These are phyloP conservation scores for Proctacanthus coquilletti DNA, from an alignment of 1,140 invertebrate species.

Conservation along the genomic window DNA sequence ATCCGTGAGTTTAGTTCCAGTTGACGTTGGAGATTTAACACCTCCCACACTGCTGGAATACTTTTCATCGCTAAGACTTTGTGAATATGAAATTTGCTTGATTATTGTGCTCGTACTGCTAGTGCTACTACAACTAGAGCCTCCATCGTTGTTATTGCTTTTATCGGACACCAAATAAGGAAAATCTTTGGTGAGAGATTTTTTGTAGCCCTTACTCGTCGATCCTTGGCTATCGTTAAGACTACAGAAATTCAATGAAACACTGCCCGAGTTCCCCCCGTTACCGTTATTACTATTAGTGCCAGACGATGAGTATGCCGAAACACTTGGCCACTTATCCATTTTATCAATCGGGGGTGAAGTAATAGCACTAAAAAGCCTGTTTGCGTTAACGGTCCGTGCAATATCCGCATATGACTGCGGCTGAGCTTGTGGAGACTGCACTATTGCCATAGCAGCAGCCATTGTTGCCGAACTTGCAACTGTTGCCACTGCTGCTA, in stretches of 20 bases:
- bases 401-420: constrained; percentile 56
- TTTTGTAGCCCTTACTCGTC: not conserved
- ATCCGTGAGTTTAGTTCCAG: not conserved
- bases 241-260: not conserved
- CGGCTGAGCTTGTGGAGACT: constrained; percentile 5
- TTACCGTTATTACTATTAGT: not conserved
- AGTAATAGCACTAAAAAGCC: too few species aligned
- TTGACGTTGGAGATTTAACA: not conserved
- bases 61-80: constrained; percentile 9
- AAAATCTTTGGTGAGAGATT: not conserved
- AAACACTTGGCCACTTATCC: constrained; percentile 6
- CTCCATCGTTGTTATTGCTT: constrained; percentile 10
- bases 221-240: not conserved
- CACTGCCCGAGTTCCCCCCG: not conserved
- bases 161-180: not conserved
- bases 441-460: constrained; percentile 7
- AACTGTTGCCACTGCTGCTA: constrained; percentile 5
- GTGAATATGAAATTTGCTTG: constrained; percentile 11
- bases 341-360: too few species aligned
- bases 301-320: not conserved
- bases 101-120: not conserved
- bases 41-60: too few species aligned
- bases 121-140: constrained; percentile 4
- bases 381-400: constrained; percentile 22
- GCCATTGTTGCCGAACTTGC: constrained; percentile 6